These are phyloP conservation scores for Heliconius hewitsoni DNA, from an alignment of 1,140 invertebrate genomes.

Conservation along the genomic window DNA sequence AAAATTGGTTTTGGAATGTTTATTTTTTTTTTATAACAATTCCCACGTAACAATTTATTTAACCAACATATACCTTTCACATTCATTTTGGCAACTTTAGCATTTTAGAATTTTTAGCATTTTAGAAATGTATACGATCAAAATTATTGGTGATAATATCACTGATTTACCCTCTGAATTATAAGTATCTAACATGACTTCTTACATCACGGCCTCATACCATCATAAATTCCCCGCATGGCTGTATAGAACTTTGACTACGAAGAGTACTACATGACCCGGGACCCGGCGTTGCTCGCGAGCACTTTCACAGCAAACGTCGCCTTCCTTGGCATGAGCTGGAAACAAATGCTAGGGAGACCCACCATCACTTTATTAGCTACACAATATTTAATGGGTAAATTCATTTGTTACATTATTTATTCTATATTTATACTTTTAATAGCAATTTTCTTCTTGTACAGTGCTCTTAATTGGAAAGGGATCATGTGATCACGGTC, in stretches of 20 bases:
- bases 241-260: constrained; percentile 92
- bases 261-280: constrained; percentile 95
- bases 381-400: constrained; percentile 91
- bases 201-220: neutral
- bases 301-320: constrained; percentile 94
- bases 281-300: constrained; percentile 92
- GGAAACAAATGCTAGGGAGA: constrained; percentile 94
- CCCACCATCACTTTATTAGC: constrained; percentile 93
- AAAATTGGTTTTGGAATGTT: too few relatives aligned
- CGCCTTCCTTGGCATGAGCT: constrained; percentile 95
- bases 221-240: constrained; percentile 46
- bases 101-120: too few relatives aligned
- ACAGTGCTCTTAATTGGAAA: neutral
- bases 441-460: neutral
- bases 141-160: neutral
- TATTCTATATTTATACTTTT: neutral
- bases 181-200: neutral
- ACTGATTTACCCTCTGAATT: neutral
- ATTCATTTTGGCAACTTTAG: neutral
- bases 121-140: neutral
- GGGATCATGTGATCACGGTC: neutral
- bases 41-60: too few relatives aligned
- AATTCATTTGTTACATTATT: constrained; percentile 41
- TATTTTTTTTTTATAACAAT: too few relatives aligned
- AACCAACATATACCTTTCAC: too few relatives aligned